Conservation (phyloP, 2,113 vertebrate species). For the Oceanodroma tethys region DNA sequence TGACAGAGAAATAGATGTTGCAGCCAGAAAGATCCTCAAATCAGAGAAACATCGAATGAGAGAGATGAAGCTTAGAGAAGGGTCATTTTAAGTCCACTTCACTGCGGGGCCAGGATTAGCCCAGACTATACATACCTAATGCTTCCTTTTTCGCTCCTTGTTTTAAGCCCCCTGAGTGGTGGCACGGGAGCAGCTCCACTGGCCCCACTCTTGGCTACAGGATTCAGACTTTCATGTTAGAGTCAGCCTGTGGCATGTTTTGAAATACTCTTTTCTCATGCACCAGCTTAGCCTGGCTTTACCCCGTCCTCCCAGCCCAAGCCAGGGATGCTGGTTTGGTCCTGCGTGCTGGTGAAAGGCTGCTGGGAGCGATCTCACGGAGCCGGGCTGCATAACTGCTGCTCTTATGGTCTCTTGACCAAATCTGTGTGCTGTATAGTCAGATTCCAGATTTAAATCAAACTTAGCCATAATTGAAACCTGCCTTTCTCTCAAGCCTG, state of each 20-base stretch:
- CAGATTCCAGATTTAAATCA: not conserved
- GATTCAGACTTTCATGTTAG: not conserved
- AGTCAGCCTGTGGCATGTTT: not conserved
- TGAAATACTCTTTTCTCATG: not conserved
- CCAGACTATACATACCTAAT: not conserved
- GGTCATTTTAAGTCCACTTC: conserved; percentile 8
- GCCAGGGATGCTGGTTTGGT: not conserved
- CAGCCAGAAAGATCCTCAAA: not conserved
- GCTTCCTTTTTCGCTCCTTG: not conserved
- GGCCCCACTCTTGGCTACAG: not conserved
- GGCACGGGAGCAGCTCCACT: not conserved
- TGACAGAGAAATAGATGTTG: conserved; percentile 39
- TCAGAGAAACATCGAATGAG: not conserved
- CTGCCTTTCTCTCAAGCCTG: not conserved
- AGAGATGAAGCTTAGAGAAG: not conserved
- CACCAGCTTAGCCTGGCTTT: not conserved
- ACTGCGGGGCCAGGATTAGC: not conserved
- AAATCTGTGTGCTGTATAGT: not conserved
- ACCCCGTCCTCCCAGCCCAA: not conserved
- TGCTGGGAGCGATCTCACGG: not conserved
- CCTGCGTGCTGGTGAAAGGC: not conserved
- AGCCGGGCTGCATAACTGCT: not conserved
- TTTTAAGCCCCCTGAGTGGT: not conserved
- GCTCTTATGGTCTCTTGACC: not conserved
- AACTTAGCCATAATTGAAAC: not conserved